Conservation (phyloP, 2,797 vertebrate genomes). For the Erithacus rubecula region DNA sequence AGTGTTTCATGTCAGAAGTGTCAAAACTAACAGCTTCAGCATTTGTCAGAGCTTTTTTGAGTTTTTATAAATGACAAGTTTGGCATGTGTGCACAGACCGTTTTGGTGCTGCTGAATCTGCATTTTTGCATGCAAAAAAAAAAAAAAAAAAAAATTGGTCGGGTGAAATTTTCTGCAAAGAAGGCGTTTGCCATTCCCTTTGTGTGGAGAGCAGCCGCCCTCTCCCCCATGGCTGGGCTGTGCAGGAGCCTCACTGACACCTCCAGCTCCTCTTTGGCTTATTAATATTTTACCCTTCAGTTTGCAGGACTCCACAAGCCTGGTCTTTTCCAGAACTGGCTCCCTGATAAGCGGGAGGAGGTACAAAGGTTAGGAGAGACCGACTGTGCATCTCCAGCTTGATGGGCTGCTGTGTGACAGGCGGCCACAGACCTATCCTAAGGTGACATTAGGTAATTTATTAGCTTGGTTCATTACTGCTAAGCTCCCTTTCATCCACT, state of each 20-base stretch:
- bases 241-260: not conserved
- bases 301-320: not conserved
- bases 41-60: slow-evolving; percentile 72
- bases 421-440: not conserved
- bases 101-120: slow-evolving; percentile 68
- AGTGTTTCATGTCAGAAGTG: slow-evolving; percentile 72
- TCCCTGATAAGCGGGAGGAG: not conserved
- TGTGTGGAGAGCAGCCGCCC: not conserved
- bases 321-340: not conserved
- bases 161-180: not conserved
- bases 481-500: not conserved
- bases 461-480: not conserved
- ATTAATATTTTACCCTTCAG: not conserved
- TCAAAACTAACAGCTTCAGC: slow-evolving; percentile 73
- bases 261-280: not conserved
- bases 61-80: slow-evolving; percentile 69
- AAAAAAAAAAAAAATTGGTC: not conserved
- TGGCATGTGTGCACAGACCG: slow-evolving; percentile 62
- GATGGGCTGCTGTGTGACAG: not conserved
- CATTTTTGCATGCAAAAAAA: slow-evolving; percentile 43
- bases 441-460: slow-evolving; percentile 25
- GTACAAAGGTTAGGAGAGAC: slow-evolving; percentile 28
- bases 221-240: fast-evolving
- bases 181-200: not conserved
- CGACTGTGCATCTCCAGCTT: not conserved